Evolutionary conservation across 2,888 invertebrate species (phyloP).

Genomic region (Watsonalla binaria): DNA sequence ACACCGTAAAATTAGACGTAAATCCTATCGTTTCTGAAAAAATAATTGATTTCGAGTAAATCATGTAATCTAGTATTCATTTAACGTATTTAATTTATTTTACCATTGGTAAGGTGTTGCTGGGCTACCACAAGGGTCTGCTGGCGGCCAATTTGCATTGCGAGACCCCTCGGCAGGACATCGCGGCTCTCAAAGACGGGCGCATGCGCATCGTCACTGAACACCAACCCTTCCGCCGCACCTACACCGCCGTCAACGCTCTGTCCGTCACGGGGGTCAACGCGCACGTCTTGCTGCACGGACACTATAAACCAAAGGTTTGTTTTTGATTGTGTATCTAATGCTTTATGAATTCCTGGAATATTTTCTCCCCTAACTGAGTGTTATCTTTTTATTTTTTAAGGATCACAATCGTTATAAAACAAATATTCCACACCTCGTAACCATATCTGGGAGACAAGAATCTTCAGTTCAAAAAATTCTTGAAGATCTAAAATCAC

Average conservation of each 20-base stretch:
- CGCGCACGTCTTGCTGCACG: conserved; percentile 49
- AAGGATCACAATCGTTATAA: conserved; percentile 46
- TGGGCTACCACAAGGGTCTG: conserved; percentile 82
- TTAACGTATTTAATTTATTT: background rate
- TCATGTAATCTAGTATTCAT: too few species aligned
- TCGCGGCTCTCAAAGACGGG: conserved; percentile 72
- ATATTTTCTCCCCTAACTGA: background rate
- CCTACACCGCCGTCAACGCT: conserved; percentile 51
- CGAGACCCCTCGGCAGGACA: conserved; percentile 72
- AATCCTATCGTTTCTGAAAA: too few species aligned
- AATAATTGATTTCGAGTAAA: too few species aligned
- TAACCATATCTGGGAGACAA: conserved; percentile 49
- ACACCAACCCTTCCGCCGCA: conserved; percentile 75
- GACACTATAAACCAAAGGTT: conserved; percentile 50
- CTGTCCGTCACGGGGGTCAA: conserved; percentile 53
- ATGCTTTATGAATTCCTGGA: too few species aligned
- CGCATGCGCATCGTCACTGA: conserved; percentile 78
- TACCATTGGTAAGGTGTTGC: conserved; percentile 47
- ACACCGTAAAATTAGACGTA: too few species aligned
- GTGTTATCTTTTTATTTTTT: conserved; percentile 6
- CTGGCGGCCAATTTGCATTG: conserved; percentile 87
- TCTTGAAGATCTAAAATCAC: conserved; percentile 42
- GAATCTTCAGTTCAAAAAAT: conserved; percentile 38
- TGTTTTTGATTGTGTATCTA: background rate
- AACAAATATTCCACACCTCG: conserved; percentile 44